A percentile compares a stretch with the other conserved stretches of the same genome.
These are phyloP conservation scores for Nycticryphes semicollaris DNA, from an alignment of 2,113 vertebrate species.

Conservation along the genomic window DNA sequence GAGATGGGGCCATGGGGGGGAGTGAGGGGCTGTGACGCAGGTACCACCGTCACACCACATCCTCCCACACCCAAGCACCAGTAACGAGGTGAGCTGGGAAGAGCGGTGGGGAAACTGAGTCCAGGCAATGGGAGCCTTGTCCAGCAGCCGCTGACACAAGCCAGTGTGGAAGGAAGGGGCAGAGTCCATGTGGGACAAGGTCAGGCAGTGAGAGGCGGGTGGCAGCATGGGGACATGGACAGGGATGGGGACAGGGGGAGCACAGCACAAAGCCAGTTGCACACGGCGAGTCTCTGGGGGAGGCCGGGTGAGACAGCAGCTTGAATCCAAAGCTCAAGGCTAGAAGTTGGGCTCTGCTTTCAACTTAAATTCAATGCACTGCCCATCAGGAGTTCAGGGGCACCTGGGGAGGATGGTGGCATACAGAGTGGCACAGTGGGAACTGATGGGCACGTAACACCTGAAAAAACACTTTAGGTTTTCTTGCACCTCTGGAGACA, in stretches of 20 bases:
- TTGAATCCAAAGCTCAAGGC: neutral
- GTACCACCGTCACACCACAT: neutral
- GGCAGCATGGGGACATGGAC: neutral
- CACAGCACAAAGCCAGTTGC: fast-evolving
- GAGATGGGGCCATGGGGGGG: fast-evolving
- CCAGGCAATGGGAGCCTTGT: neutral
- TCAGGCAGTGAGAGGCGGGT: neutral
- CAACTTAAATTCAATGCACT: neutral
- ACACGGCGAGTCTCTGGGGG: neutral
- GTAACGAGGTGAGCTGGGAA: fast-evolving
- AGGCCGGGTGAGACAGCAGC: neutral
- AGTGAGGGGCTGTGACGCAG: fast-evolving
- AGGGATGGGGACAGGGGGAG: neutral
- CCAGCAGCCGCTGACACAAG: neutral
- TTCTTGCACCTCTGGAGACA: neutral
- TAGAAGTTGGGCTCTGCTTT: neutral
- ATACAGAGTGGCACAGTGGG: neutral
- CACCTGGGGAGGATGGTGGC: neutral
- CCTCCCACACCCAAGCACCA: neutral
- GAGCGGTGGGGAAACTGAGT: neutral
- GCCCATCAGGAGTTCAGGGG: neutral
- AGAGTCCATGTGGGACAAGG: neutral
- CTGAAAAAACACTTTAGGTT: neutral
- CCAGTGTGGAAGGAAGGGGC: neutral
- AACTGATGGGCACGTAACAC: neutral